These are phyloP conservation scores for Danio choprae DNA, from an alignment of 2,797 vertebrate species.

Conservation along the genomic window DNA sequence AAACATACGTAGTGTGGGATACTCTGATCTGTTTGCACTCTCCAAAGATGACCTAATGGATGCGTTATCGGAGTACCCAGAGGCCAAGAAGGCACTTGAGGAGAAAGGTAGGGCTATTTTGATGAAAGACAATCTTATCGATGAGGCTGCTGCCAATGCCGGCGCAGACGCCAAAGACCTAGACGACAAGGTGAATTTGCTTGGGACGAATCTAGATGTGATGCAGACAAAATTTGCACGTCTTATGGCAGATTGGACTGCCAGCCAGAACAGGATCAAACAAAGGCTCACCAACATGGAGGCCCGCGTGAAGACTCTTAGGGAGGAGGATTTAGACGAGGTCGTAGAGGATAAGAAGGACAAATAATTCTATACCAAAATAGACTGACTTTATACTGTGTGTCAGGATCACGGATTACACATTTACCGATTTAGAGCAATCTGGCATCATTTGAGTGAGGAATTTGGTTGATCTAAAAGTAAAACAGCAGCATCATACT, in stretches of 20 bases:
- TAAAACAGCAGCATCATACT: slow-evolving; percentile 17
- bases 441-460: slow-evolving; percentile 4
- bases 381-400: slow-evolving; percentile 2
- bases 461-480: not conserved
- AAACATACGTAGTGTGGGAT: slow-evolving; percentile 95
- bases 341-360: slow-evolving; percentile 65
- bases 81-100: slow-evolving; percentile 90
- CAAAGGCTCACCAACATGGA: slow-evolving; percentile 88
- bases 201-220: slow-evolving; percentile 81
- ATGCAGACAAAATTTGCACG: slow-evolving; percentile 84
- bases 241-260: slow-evolving; percentile 79
- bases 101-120: slow-evolving; percentile 94
- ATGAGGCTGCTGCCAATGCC: slow-evolving; percentile 78
- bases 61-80: slow-evolving; percentile 91
- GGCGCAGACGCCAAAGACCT: slow-evolving; percentile 84
- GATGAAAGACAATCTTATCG: slow-evolving; percentile 96
- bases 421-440: slow-evolving; percentile 17
- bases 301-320: slow-evolving; percentile 75
- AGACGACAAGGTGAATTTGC: slow-evolving; percentile 81
- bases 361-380: slow-evolving; percentile 31
- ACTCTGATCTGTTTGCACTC: slow-evolving; percentile 94
- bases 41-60: slow-evolving; percentile 98
- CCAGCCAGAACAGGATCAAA: slow-evolving; percentile 85
- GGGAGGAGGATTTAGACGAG: slow-evolving; percentile 50
- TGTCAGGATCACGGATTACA: slow-evolving; percentile 8